Base-by-base conservation (phyloP, 2,113 vertebrate genomes). In the Halcyon senegalensis region DNA sequence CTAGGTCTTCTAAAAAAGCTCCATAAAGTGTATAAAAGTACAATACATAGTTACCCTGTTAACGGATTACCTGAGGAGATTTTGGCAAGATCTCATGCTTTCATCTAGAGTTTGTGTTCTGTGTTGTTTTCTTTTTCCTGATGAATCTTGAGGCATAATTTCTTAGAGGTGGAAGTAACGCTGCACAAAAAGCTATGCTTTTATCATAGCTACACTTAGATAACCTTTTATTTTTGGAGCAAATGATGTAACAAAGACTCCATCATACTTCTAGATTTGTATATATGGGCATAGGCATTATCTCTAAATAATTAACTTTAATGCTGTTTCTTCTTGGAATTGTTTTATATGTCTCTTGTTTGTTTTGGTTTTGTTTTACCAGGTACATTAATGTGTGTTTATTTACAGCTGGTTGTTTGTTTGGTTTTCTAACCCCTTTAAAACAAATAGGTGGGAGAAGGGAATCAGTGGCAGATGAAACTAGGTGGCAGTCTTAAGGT, bases 11-110 rank as follows among this genome's bases (percentile, higher is more conserved):
- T 1, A 86, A 82, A 46, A 30, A 41, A 56, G 43, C 24, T 70
- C n/a, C 7, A 4, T 44, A 11, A 74, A 78, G 8, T 33, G 3
- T 51, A 3, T 51, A 35, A 33, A 59, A 86, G 39, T 78, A 44
- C 2, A 1, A 8, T 33, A 24, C 5, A 4, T 43, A 9, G 7
- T 56, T 76, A 44, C 3, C 5, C 3, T 33, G 2, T 11, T 72
- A 60, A 21, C 6, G 7, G 24, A 21, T 56, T 85, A 7, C 75
- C 9, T 56, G 56, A 67, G 24, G 44, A 55, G n/a, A 33, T 78
- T 33, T 39, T 33, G 11, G 28, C 11, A 23, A 81, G 18, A 44
- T 56, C 31, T 76, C 9, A 2, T 78, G 59, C 37, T 85, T 76
- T 72, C 21, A n/a, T n/a, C 43, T 51, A 10, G 17, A 10, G 15